These are phyloP conservation scores for Phyllostomus discolor DNA, from an alignment of 2,113 vertebrate genomes.

Conservation along the genomic window DNA sequence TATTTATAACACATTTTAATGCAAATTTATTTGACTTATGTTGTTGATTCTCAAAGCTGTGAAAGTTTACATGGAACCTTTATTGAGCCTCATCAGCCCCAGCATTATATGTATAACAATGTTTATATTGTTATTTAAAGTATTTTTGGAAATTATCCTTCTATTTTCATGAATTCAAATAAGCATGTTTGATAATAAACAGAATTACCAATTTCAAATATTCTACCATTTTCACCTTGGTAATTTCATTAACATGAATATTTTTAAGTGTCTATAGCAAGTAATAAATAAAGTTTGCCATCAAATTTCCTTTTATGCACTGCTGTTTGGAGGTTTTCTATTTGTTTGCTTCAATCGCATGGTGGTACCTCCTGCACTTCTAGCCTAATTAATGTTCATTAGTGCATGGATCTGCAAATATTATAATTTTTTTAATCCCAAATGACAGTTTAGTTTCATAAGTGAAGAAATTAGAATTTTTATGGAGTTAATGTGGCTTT, in stretches of 20 bases:
- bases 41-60: background rate
- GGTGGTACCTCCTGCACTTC: rapidly evolving
- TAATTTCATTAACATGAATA: background rate
- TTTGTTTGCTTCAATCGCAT: background rate
- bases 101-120: background rate
- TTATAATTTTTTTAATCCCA: background rate
- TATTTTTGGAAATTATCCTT: background rate
- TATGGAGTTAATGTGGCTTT: background rate
- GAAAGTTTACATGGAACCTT: background rate
- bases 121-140: background rate
- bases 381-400: background rate
- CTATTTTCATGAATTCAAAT: background rate
- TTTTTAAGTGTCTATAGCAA: background rate
- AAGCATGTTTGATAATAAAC: background rate
- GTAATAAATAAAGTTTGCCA: background rate
- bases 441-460: background rate
- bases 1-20: background rate
- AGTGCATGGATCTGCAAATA: background rate
- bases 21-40: background rate
- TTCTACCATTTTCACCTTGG: background rate
- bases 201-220: background rate
- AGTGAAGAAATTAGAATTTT: background rate
- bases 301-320: background rate
- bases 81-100: background rate
- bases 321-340: background rate